Base-by-base conservation (phyloP, 2,888 invertebrate genomes). In the Eristalis intricaria region DNA sequence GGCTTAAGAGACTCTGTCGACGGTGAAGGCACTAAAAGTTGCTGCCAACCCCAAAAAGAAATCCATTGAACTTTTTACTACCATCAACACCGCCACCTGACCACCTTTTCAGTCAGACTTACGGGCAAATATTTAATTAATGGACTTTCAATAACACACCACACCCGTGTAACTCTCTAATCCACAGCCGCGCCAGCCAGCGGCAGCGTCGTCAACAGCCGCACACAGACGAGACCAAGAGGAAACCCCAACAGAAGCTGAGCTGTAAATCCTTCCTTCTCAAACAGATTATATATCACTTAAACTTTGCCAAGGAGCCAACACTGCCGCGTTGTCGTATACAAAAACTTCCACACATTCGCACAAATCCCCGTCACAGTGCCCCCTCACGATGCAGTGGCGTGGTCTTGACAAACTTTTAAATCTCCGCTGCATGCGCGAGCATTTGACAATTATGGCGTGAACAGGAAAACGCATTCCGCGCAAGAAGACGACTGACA, bases 391-490 rank as follows among this genome's bases (percentile, higher is more conserved):
- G 32, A 32, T 32, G 32, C 32, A 32, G 32, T 32, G 19, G 50
- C 50, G 8, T 38, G 69, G 73, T 69, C 8, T 56, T 71, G 60
- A 35, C 29, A 50, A 82, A 87, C 83, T 87, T 87, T 87, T 87
- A 87, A 87, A 87, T 84, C 87, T 87, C 79, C 68, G 76, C 79
- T 71, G 64, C 79, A 79, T 87, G 86, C 78, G 84, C 84, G 71
- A 87, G 87, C 71, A 87, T 87, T 87, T 87, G 83, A 87, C 87
- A 87, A 87, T 87, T 87, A 87, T 79, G 87, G 87, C 87, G 87
- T 87, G 87, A 87, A 87, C 87, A 87, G 87, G 84, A 87, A 87
- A 87, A 87, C 87, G 84, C 76, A 87, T 84, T 87, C 76, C 83
- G 79, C 79, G 74, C 50, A 43, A 58, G 22, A 58, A 35, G 32